phyloP scores from a whole-genome alignment of 2,888 invertebrate species.

The Geotrupes spiniger region DNA sequence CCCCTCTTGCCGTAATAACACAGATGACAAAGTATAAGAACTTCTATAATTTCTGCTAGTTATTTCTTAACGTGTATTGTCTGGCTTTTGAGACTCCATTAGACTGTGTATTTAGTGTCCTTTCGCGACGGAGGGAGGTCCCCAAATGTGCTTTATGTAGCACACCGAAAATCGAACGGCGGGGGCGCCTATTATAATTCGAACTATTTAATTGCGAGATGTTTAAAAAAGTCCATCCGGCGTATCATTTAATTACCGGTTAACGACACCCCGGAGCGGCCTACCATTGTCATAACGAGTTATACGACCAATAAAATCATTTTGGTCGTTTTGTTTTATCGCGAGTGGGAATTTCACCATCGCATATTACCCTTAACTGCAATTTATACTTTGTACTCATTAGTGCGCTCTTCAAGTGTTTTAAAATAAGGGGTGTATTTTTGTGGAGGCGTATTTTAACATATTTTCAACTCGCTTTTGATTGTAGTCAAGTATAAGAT shows the following conservation, averaged over 20 bases:
- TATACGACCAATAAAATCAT: constrained; percentile 48
- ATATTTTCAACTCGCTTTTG: no score
- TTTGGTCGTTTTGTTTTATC: constrained; percentile 41
- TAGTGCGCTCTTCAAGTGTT: no score
- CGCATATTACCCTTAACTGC: neutral
- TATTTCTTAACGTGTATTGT: constrained; percentile 32
- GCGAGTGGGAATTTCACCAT: constrained; percentile 33
- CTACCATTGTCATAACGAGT: constrained; percentile 41
- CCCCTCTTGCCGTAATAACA: constrained; percentile 29
- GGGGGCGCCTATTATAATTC: constrained; percentile 30
- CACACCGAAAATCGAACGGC: constrained; percentile 25
- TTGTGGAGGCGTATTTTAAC: no score
- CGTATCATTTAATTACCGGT: constrained; percentile 49
- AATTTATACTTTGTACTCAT: no score
- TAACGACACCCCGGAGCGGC: constrained; percentile 46
- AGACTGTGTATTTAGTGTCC: constrained; percentile 38
- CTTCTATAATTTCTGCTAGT: constrained; percentile 29
- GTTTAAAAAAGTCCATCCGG: constrained; percentile 44
- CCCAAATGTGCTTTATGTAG: constrained; percentile 36
- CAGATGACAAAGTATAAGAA: constrained; percentile 33
- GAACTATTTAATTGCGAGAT: constrained; percentile 38
- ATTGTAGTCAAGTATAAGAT: no score
- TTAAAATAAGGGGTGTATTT: no score
- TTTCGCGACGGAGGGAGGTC: constrained; percentile 29
- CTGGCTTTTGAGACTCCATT: constrained; percentile 40